These are phyloP conservation scores for Chrosomus eos DNA, from an alignment of 2,797 vertebrate species.

Conservation along the genomic window DNA sequence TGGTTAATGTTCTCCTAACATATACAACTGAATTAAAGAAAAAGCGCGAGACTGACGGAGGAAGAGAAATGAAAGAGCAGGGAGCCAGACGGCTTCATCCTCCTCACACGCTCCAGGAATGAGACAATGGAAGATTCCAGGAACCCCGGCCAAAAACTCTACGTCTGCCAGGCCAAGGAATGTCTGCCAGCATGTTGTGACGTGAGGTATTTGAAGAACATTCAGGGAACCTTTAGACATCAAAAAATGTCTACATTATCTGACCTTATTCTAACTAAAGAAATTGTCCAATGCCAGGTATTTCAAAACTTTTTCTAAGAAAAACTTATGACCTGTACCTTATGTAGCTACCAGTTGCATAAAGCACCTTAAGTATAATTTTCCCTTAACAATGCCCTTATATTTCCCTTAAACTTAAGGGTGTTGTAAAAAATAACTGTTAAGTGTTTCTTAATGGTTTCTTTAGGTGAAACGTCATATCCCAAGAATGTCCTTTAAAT, in stretches of 20 bases:
- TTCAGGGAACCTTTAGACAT: constrained; percentile 30
- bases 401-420: too few relatives aligned
- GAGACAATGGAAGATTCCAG: constrained; percentile 76
- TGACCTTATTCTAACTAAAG: constrained; percentile 40
- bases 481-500: too few relatives aligned
- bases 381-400: too few relatives aligned
- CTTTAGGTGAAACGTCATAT: too few relatives aligned
- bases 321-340: background rate
- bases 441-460: too few relatives aligned
- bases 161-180: constrained; percentile 49
- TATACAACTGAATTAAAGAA: background rate
- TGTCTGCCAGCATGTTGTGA: constrained; percentile 47
- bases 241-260: constrained; percentile 20
- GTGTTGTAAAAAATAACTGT: too few relatives aligned
- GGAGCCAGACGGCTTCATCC: constrained; percentile 64
- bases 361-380: too few relatives aligned
- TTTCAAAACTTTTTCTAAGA: background rate
- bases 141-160: constrained; percentile 57
- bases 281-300: background rate
- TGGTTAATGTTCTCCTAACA: background rate
- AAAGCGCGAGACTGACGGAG: constrained; percentile 2
- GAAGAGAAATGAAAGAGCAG: constrained; percentile 24
- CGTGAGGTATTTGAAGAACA: constrained; percentile 28
- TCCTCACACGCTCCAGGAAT: constrained; percentile 65
- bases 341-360: too few relatives aligned